Percentiles rank a stretch among this genome's conserved stretches.
Evolutionary conservation across 2,888 invertebrate genomes (phyloP).

Genomic region (Diadromus collaris): DNA sequence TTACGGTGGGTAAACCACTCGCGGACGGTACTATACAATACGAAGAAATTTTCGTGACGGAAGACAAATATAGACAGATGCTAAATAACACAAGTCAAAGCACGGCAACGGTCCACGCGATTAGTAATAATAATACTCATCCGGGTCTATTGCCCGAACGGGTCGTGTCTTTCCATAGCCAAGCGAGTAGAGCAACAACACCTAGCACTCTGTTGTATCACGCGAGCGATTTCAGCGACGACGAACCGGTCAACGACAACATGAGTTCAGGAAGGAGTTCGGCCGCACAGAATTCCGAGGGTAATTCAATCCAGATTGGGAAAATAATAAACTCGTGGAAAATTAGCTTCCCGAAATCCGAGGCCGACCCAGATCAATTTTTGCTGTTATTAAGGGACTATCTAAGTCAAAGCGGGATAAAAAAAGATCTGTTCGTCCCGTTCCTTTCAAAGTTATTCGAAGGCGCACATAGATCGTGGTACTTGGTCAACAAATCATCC

Average conservation of each 20-base stretch:
- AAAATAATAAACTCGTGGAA: constrained; percentile 38
- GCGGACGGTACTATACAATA: constrained; percentile 2
- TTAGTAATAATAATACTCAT: not conserved
- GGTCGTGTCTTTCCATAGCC: not conserved
- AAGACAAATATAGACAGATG: constrained; percentile 10
- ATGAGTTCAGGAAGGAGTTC: not conserved
- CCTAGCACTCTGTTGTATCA: constrained; percentile 10
- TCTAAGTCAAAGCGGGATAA: constrained; percentile 21
- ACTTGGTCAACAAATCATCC: constrained; percentile 16
- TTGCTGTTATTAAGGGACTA: constrained; percentile 27
- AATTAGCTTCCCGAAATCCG: constrained; percentile 37
- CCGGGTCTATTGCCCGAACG: not conserved
- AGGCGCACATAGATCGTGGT: constrained; percentile 28
- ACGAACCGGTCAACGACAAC: not conserved
- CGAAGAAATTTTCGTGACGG: constrained; percentile 25
- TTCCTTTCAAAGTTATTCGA: constrained; percentile 35
- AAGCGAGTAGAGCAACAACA: not conserved
- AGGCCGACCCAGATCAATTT: constrained; percentile 41
- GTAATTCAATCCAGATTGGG: constrained; percentile 20
- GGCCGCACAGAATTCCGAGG: not conserved
- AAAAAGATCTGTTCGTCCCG: constrained; percentile 36
- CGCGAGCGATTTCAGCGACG: not conserved
- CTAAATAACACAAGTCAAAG: not conserved
- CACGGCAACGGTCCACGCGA: not conserved
- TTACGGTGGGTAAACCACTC: constrained; percentile 1